These are phyloP conservation scores for Tenodera sinensis DNA, from an alignment of 2,888 invertebrate species.

Conservation along the genomic window DNA sequence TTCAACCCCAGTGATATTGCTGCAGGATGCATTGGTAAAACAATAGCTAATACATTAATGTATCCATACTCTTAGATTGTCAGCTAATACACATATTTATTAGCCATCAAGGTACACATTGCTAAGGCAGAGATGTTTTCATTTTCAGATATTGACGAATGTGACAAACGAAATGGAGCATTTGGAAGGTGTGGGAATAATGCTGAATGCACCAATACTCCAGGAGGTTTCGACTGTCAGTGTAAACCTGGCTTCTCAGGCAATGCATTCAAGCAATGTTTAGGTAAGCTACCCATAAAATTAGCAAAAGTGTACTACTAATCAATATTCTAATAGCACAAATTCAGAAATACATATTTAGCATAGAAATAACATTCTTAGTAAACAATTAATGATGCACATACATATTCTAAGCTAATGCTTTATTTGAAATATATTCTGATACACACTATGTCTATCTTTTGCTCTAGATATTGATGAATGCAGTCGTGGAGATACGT, in stretches of 20 bases:
- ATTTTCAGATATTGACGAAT: slow-evolving; percentile 79
- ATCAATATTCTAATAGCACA: background rate
- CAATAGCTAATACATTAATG: background rate
- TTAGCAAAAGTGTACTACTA: background rate
- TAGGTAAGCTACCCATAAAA: slow-evolving; percentile 43
- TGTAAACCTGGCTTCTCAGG: slow-evolving; percentile 84
- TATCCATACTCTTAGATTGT: background rate
- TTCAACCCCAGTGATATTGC: slow-evolving; percentile 85
- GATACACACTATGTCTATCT: background rate
- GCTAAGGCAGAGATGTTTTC: background rate
- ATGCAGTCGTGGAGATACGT: slow-evolving; percentile 65
- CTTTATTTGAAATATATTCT: background rate
- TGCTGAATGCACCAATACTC: slow-evolving; percentile 74
- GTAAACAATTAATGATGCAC: background rate
- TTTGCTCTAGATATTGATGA: slow-evolving; percentile 69
- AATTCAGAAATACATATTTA: too few relatives aligned
- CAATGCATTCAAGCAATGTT: slow-evolving; percentile 75
- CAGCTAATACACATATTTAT: background rate
- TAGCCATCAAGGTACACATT: background rate
- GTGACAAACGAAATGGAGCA: slow-evolving; percentile 71
- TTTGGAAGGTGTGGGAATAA: slow-evolving; percentile 82
- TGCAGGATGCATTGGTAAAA: slow-evolving; percentile 74
- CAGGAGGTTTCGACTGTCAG: slow-evolving; percentile 75
- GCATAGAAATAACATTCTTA: background rate
- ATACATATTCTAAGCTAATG: background rate